Evolutionary conservation across 2,888 invertebrate species (phyloP).

Genomic region (Carpatolechia fugitivella): DNA sequence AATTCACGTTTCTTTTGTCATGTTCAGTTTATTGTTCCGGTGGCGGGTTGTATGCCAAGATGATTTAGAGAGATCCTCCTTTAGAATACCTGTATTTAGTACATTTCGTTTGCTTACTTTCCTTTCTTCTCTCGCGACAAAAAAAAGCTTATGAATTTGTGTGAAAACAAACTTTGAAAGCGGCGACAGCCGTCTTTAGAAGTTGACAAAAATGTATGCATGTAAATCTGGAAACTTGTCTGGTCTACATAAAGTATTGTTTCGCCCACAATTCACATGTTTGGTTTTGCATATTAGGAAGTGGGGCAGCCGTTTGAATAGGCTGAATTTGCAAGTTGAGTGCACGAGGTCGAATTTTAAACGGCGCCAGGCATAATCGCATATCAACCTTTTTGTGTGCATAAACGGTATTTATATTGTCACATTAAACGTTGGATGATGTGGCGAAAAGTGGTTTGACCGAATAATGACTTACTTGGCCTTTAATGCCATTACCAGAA

Average conservation of each 20-base stretch:
- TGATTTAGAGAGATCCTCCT: constrained; percentile 22
- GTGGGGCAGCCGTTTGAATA: constrained; percentile 59
- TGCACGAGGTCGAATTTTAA: constrained; percentile 38
- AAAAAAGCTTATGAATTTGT: constrained; percentile 34
- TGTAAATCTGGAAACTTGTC: constrained; percentile 51
- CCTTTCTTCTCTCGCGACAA: constrained; percentile 29
- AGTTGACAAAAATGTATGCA: constrained; percentile 48
- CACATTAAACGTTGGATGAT: constrained; percentile 9
- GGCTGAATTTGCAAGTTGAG: constrained; percentile 42
- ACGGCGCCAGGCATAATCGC: constrained; percentile 20
- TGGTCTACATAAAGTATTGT: constrained; percentile 59
- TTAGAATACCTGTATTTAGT: constrained; percentile 32
- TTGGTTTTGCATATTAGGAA: constrained; percentile 72
- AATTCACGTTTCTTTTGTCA: constrained; percentile 20
- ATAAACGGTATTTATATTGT: constrained; percentile 10
- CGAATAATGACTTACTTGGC: constrained; percentile 16
- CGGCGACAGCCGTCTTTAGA: constrained; percentile 28
- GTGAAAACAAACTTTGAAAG: constrained; percentile 30
- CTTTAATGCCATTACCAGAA: constrained; percentile 7
- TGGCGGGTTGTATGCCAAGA: constrained; percentile 19
- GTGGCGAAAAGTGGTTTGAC: constrained; percentile 16
- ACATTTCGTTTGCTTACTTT: constrained; percentile 35
- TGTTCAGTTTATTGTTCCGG: constrained; percentile 16
- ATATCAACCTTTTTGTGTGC: constrained; percentile 14
- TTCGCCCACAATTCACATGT: constrained; percentile 60